Base-by-base conservation (phyloP, 2,113 vertebrate genomes). In the Brachypteracias leptosomus region DNA sequence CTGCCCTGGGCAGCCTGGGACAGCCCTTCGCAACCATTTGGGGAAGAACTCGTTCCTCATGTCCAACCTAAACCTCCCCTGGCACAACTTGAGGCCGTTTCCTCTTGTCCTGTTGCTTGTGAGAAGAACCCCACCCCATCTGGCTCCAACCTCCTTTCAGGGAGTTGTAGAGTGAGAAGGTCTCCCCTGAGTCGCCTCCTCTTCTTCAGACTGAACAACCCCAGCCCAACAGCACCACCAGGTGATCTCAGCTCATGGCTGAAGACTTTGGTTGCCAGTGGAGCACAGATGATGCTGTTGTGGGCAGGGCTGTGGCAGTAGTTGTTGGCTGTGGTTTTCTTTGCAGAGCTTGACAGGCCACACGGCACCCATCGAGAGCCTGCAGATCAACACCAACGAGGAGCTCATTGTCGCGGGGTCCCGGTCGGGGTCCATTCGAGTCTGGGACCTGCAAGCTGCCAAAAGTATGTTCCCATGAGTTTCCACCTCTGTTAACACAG, bases 381-480 rank as follows among this genome's bases (percentile, higher is more conserved):
- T 99, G 19, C 98, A 99, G 89, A 99, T 99, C 96, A 99, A 98
- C 83, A 92, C 85, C 1, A 98, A 98, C 0, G 99, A 99, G 97
- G 99, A 99, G 78, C 98, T 99, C 91, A 98, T 99, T 12, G 98
- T 99, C 33, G 98, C 99, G 3, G 99, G 99, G 25, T 99, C 99
- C 13, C 99, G 99, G 93, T 99, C 99, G 0, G 99, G 99, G 44
- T 99, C 99, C 49, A 98, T 99, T 91, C 98, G 99, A 9, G 97
- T 99, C 70, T 99, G 99, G 99, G 99, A 99, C 95, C 97, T 99
- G 97, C 99, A 99, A 98, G 99, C 99, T 90, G 99, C 99, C 70
- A 99, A 99, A 98, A 99, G 99, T 99, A 98, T 89, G 98, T 93
- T n/a, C 62, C 59, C 47, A 1, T 17, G 38, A 67, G 26, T 35